These are phyloP conservation scores for Drosophila nannoptera DNA, from an alignment of 1,140 invertebrate genomes.

Conservation along the genomic window DNA sequence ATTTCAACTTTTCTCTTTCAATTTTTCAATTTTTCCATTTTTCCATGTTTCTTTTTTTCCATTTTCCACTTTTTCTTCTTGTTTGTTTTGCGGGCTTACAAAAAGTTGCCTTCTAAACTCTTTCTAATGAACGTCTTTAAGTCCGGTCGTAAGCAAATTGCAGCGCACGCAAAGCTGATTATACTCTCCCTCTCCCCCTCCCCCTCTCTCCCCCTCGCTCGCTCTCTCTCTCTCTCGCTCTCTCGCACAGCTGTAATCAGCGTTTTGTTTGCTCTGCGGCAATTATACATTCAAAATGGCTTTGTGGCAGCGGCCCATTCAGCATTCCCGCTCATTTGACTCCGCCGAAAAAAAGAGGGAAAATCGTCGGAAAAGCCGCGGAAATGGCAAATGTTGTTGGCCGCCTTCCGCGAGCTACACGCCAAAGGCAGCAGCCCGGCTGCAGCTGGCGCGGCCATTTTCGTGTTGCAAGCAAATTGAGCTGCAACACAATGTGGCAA, in stretches of 20 bases:
- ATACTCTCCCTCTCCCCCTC: not conserved
- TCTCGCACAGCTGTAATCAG: conserved; percentile 4
- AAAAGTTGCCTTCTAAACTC: conserved; percentile 8
- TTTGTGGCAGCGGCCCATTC: conserved; percentile 18
- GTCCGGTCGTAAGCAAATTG: conserved; percentile 18
- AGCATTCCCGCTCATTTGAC: conserved; percentile 1
- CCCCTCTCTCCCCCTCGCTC: not conserved
- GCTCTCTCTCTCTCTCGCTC: not conserved
- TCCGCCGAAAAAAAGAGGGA: conserved; percentile 4
- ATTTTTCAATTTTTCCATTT: not conserved
- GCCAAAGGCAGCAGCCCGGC: conserved; percentile 22
- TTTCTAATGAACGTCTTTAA: conserved; percentile 32
- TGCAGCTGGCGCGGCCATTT: conserved; percentile 46
- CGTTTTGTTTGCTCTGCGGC: conserved; percentile 23
- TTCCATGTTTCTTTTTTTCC: not conserved
- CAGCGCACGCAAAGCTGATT: conserved; percentile 19
- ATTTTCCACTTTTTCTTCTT: no score
- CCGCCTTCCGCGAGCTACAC: conserved; percentile 11
- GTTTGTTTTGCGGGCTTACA: conserved; percentile 19
- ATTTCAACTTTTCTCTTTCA: not conserved
- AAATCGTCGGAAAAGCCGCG: not conserved
- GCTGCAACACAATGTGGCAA: conserved; percentile 50
- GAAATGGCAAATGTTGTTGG: conserved; percentile 3
- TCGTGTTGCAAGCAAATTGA: conserved; percentile 49
- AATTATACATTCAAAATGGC: conserved; percentile 40